phyloP scores from a whole-genome alignment of 1,140 invertebrate species.

The Orius laevigatus region DNA sequence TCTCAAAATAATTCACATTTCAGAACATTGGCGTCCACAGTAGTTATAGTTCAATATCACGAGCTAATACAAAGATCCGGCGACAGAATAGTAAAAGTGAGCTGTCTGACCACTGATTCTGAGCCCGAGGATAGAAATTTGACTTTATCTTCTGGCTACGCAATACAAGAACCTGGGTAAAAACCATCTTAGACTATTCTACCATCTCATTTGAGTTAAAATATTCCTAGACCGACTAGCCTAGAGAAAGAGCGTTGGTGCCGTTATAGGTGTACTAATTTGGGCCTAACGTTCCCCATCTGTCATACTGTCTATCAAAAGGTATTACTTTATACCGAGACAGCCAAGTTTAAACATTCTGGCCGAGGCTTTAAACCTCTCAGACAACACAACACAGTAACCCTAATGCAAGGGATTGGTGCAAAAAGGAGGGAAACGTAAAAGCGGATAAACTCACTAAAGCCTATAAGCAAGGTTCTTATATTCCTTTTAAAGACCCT shows the following conservation, averaged over 20 bases:
- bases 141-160: conserved; percentile 9
- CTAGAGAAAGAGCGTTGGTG: not conserved
- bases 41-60: conserved; percentile 41
- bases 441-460: not conserved
- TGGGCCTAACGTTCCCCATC: conserved; percentile 27
- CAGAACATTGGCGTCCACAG: conserved; percentile 30
- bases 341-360: too few relatives aligned
- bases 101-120: conserved; percentile 28
- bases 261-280: conserved; percentile 26
- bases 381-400: conserved; percentile 9
- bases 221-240: not conserved
- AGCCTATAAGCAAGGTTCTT: too few relatives aligned
- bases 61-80: conserved; percentile 39
- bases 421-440: conserved; percentile 1
- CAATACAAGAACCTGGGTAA: conserved; percentile 8
- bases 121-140: conserved; percentile 19
- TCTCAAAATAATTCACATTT: conserved; percentile 8
- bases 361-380: conserved; percentile 23
- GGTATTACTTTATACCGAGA: too few relatives aligned
- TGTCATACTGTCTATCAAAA: too few relatives aligned
- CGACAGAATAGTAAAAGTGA: conserved; percentile 36
- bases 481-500: too few relatives aligned
- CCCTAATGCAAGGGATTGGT: not conserved
- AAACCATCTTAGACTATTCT: too few relatives aligned
- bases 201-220: not conserved